phyloP scores from a whole-genome alignment of 1,140 invertebrate genomes.

The Caenorhabditis latens region DNA sequence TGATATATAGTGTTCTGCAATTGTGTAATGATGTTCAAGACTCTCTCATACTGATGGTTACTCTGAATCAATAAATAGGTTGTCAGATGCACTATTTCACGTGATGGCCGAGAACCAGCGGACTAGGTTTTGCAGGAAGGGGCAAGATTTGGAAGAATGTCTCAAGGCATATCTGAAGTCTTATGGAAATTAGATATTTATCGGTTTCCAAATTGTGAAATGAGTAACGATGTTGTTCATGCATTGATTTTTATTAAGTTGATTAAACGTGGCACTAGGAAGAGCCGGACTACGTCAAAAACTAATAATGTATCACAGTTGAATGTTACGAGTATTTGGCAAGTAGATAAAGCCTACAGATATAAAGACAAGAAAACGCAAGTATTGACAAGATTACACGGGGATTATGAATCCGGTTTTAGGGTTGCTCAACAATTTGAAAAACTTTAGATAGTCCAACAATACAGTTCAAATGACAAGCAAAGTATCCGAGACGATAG shows the following conservation, averaged over 20 bases:
- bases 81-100: neutral
- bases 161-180: no score
- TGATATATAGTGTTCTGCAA: neutral
- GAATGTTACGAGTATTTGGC: constrained; percentile 20
- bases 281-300: no score
- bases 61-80: constrained; percentile 3
- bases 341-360: constrained; percentile 13
- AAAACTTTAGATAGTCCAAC: constrained; percentile 61
- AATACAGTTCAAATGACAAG: constrained; percentile 57
- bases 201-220: no score
- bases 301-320: constrained; percentile 3
- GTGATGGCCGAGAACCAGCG: constrained; percentile 1
- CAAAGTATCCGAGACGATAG: constrained; percentile 63
- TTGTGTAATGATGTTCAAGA: neutral
- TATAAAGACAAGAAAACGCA: neutral
- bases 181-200: no score
- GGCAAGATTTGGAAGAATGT: neutral
- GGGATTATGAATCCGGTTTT: neutral
- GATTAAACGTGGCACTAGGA: no score
- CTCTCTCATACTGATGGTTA: neutral
- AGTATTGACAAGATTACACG: neutral
- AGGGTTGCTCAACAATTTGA: constrained; percentile 31
- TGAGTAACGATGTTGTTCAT: no score
- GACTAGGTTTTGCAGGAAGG: constrained; percentile 8
- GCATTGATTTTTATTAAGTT: no score